Percentiles rank a stretch among this genome's conserved stretches.
Conservation (phyloP, 2,797 vertebrate species). For the Alauda arvensis region DNA sequence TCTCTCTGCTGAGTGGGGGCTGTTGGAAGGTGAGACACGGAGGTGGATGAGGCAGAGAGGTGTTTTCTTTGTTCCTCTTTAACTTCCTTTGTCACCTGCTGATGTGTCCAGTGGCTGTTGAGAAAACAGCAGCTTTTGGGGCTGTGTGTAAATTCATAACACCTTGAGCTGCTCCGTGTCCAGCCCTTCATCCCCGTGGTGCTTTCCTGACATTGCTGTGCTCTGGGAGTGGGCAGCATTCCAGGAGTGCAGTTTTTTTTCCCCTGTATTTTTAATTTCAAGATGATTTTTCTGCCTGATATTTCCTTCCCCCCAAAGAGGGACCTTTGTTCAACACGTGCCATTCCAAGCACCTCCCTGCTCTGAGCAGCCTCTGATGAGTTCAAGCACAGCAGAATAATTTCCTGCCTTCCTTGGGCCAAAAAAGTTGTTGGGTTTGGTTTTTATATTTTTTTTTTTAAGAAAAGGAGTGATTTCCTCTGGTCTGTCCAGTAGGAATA, state of each 20-base stretch:
- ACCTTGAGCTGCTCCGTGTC: rapidly evolving
- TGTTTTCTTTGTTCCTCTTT: neutral
- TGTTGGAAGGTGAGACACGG: neutral
- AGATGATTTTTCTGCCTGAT: too few species aligned
- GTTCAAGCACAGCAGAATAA: neutral
- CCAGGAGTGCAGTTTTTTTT: neutral
- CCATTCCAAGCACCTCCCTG: neutral
- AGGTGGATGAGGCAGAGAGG: neutral
- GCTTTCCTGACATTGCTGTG: rapidly evolving
- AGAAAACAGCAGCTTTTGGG: neutral
- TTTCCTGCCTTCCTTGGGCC: neutral
- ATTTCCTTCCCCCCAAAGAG: neutral
- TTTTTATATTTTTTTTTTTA: neutral
- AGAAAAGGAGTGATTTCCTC: neutral
- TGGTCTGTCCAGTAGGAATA: neutral
- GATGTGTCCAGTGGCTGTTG: neutral
- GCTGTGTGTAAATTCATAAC: neutral
- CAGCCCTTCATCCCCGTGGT: neutral
- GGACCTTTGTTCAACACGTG: neutral
- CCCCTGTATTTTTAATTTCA: neutral
- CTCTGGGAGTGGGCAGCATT: neutral
- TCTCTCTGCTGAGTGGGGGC: neutral
- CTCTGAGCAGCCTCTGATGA: neutral
- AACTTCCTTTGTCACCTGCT: neutral
- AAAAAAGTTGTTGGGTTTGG: neutral